Evolutionary conservation across 2,797 vertebrate genomes (phyloP).

Genomic region (Steatocranus sp.): DNA sequence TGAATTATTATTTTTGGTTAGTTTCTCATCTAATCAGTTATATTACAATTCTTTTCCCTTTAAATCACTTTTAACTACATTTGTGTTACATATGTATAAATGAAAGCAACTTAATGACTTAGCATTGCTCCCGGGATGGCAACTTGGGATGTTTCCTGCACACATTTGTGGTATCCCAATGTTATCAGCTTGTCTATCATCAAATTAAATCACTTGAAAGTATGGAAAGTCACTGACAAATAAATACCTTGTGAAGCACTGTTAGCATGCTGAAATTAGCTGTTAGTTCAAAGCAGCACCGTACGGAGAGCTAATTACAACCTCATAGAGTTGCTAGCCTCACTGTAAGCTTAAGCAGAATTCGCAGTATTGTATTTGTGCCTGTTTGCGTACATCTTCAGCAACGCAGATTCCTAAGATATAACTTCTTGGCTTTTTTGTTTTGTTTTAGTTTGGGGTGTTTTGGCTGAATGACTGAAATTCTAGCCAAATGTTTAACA

Average conservation of each 20-base stretch:
- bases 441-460: not conserved
- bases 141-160: not conserved
- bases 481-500: not conserved
- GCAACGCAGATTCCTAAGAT: not conserved
- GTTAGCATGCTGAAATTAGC: not conserved
- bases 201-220: not conserved
- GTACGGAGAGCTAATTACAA: accelerated
- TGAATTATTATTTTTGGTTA: not conserved
- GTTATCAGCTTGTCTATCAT: not conserved
- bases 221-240: not conserved
- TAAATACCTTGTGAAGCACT: not conserved
- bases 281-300: not conserved
- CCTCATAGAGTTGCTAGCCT: not conserved
- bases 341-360: not conserved
- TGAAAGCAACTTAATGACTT: not conserved
- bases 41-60: not conserved
- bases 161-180: not conserved
- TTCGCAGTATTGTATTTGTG: accelerated
- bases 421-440: not conserved
- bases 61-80: not conserved
- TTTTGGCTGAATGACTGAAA: not conserved
- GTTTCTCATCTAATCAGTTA: not conserved
- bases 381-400: not conserved
- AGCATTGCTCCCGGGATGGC: accelerated
- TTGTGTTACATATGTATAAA: not conserved